Evolutionary conservation across 2,797 vertebrate genomes (phyloP).

Genomic region (Alcedo quadribrachys): DNA sequence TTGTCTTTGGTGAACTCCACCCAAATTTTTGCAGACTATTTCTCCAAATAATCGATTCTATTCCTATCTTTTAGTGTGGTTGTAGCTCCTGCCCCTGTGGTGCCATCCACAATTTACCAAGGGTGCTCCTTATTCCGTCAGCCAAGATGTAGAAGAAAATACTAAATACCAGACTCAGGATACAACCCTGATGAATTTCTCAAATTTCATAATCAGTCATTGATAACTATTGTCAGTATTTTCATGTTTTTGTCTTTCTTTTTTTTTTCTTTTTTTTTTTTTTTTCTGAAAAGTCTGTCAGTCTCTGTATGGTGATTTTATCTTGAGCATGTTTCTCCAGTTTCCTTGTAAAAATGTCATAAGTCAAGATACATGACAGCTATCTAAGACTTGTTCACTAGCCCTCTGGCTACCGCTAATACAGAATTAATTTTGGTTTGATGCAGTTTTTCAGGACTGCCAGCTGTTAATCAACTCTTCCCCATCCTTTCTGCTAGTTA

Average conservation of each 20-base stretch:
- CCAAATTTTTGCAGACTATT: constrained; percentile 5
- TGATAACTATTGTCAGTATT: not conserved
- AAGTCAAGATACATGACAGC: not conserved
- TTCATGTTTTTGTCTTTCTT: not conserved
- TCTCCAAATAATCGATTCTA: not conserved
- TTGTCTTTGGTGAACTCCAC: constrained; percentile 7
- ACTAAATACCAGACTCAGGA: not conserved
- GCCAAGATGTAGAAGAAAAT: constrained; percentile 1
- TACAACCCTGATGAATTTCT: not conserved
- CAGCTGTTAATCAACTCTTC: constrained; percentile 31
- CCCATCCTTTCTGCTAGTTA: not conserved
- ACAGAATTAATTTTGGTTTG: constrained; percentile 22
- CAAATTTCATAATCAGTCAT: not conserved
- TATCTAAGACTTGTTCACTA: not conserved
- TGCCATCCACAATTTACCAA: not conserved
- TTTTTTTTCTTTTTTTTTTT: not conserved
- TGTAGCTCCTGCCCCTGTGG: not conserved
- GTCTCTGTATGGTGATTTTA: not conserved
- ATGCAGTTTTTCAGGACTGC: constrained; percentile 16
- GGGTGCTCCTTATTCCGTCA: not conserved
- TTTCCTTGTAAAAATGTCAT: not conserved
- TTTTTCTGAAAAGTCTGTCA: not conserved
- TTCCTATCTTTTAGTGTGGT: not conserved
- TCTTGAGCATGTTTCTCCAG: not conserved
- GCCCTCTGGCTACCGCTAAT: constrained; percentile 29